Conservation (phyloP, 2,888 invertebrate genomes). For the Sylvicola fuscatus region DNA sequence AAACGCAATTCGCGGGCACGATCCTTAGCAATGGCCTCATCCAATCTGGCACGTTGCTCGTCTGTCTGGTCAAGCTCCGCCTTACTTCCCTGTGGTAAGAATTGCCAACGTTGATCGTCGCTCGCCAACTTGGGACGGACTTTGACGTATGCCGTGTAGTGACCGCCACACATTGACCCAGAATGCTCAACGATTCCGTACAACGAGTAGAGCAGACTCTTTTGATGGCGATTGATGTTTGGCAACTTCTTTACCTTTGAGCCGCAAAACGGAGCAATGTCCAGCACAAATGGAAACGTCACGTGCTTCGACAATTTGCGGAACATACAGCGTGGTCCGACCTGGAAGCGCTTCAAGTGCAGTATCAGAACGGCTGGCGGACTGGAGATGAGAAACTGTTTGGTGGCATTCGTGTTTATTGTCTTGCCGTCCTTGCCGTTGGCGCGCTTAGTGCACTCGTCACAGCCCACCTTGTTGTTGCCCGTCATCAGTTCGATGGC, state of each 20-base stretch:
- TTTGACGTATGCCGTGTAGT: constrained; percentile 89
- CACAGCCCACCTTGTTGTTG: constrained; percentile 84
- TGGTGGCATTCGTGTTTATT: constrained; percentile 61
- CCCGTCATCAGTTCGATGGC: constrained; percentile 77
- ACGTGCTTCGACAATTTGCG: constrained; percentile 74
- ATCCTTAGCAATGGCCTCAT: constrained; percentile 20
- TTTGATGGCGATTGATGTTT: constrained; percentile 37
- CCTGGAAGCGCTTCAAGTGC: constrained; percentile 90
- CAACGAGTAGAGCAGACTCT: constrained; percentile 60
- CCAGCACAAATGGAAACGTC: constrained; percentile 65
- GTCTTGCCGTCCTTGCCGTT: constrained; percentile 49
- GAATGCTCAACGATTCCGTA: constrained; percentile 93
- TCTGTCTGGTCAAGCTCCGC: constrained; percentile 29
- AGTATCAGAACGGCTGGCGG: constrained; percentile 88
- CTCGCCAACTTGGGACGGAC: constrained; percentile 40
- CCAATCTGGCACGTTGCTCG: constrained; percentile 24
- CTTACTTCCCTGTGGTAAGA: constrained; percentile 41
- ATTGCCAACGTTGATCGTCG: constrained; percentile 51
- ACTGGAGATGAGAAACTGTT: constrained; percentile 68
- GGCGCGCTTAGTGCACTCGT: constrained; percentile 61
- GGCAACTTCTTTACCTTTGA: constrained; percentile 38
- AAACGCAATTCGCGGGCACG: constrained; percentile 16
- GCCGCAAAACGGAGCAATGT: constrained; percentile 81
- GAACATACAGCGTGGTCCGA: constrained; percentile 47
- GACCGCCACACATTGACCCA: constrained; percentile 67